phyloP scores from a whole-genome alignment of 2,888 invertebrate genomes.

The Macrosoma leucophasiata region DNA sequence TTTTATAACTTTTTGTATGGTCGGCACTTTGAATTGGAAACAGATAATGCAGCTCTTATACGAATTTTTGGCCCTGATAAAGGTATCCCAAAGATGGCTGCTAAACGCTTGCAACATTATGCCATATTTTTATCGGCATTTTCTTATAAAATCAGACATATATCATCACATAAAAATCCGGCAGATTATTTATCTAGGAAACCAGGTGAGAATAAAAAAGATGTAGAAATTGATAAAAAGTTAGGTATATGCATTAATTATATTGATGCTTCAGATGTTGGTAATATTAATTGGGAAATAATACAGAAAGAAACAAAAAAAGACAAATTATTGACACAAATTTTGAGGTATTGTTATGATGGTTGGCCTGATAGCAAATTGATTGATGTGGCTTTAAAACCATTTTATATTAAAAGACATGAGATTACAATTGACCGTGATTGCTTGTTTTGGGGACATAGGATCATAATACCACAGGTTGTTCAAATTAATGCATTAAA shows the following conservation, averaged over 20 bases:
- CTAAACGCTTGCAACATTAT: slow-evolving; percentile 19
- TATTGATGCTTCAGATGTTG: too few species aligned
- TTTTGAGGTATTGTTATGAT: too few species aligned
- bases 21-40: slow-evolving; percentile 13
- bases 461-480: slow-evolving; percentile 19
- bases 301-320: too few species aligned
- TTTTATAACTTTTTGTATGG: slow-evolving; percentile 26
- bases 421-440: slow-evolving; percentile 17
- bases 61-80: slow-evolving; percentile 20
- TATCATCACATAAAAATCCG: not conserved
- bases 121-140: slow-evolving; percentile 11
- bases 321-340: too few species aligned
- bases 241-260: too few species aligned
- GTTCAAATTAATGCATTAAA: slow-evolving; percentile 11
- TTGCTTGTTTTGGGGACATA: slow-evolving; percentile 21
- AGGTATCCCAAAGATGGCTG: slow-evolving; percentile 20
- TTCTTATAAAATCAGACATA: slow-evolving; percentile 4
- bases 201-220: too few species aligned
- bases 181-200: slow-evolving; percentile 5
- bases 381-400: too few species aligned
- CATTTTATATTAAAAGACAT: too few species aligned
- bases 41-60: slow-evolving; percentile 18
- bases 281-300: too few species aligned
- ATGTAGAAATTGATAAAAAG: too few species aligned
- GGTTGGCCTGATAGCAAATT: too few species aligned